phyloP scores from a whole-genome alignment of 1,140 invertebrate genomes.

The Cotesia chilonis region DNA sequence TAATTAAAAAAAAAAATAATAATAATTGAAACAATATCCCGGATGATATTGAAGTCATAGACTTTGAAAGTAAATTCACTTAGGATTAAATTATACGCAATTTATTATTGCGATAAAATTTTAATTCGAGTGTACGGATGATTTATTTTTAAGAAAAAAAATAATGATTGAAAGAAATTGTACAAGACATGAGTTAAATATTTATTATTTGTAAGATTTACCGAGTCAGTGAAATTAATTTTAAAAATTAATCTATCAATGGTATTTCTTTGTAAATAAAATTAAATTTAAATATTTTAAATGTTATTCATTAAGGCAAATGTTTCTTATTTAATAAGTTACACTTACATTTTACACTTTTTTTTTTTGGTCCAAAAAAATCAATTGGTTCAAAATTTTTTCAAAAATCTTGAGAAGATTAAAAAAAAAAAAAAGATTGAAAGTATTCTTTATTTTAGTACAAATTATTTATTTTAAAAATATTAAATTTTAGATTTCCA shows the following conservation, averaged over 20 bases:
- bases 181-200: not conserved
- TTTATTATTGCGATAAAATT: no score
- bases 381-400: no score
- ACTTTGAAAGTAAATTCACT: not conserved
- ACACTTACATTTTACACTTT: slow-evolving; percentile 8
- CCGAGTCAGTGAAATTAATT: slow-evolving; percentile 29
- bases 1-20: not conserved
- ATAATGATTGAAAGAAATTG: not conserved
- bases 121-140: not conserved
- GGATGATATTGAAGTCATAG: slow-evolving; percentile 4
- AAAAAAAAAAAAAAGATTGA: no score
- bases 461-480: no score
- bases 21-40: slow-evolving; percentile 1
- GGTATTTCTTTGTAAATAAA: slow-evolving; percentile 16
- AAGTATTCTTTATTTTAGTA: no score
- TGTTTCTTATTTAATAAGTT: not conserved
- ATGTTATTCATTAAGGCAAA: not conserved
- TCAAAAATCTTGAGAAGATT: no score
- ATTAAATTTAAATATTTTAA: slow-evolving; percentile 3
- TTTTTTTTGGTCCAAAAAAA: slow-evolving; percentile 35
- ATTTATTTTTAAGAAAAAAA: not conserved
- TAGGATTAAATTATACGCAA: no score
- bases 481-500: no score
- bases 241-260: slow-evolving; percentile 20
- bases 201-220: slow-evolving; percentile 31